These are phyloP conservation scores for Sphyrna mokarran DNA, from an alignment of 2,113 vertebrate species.

Conservation along the genomic window DNA sequence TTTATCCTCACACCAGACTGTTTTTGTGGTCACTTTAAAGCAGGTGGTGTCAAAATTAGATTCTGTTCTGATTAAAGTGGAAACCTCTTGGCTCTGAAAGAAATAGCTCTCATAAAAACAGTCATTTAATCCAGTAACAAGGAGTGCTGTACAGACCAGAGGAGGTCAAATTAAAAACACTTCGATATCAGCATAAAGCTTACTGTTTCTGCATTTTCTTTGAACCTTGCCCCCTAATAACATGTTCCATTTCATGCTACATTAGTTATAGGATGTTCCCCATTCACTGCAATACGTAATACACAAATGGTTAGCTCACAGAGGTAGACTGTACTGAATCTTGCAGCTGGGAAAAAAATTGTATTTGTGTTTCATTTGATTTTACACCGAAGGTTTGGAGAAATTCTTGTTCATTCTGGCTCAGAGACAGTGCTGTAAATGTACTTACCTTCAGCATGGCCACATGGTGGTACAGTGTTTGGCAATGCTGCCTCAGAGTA, in stretches of 20 bases:
- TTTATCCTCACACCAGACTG: background rate
- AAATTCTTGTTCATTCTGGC: background rate
- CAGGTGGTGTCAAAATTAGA: background rate
- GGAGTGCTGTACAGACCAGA: background rate
- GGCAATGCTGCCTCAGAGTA: too few species aligned
- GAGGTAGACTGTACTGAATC: background rate
- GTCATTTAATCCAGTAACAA: background rate
- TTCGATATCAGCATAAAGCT: background rate
- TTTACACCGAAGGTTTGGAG: background rate
- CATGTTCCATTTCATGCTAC: background rate
- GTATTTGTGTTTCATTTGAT: background rate
- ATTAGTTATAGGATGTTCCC: background rate
- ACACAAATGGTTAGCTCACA: background rate
- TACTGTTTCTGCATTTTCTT: background rate
- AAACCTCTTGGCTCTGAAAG: background rate
- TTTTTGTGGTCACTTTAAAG: background rate
- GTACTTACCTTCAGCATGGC: too few species aligned
- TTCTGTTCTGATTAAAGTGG: conserved; percentile 2
- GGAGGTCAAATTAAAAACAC: background rate
- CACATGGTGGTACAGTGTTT: too few species aligned
- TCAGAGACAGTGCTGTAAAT: background rate
- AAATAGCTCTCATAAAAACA: background rate
- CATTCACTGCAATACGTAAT: background rate
- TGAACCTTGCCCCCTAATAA: background rate
- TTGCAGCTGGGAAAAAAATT: background rate